Conservation (phyloP, 2,797 vertebrate species). For the Sarcoramphus papa region DNA sequence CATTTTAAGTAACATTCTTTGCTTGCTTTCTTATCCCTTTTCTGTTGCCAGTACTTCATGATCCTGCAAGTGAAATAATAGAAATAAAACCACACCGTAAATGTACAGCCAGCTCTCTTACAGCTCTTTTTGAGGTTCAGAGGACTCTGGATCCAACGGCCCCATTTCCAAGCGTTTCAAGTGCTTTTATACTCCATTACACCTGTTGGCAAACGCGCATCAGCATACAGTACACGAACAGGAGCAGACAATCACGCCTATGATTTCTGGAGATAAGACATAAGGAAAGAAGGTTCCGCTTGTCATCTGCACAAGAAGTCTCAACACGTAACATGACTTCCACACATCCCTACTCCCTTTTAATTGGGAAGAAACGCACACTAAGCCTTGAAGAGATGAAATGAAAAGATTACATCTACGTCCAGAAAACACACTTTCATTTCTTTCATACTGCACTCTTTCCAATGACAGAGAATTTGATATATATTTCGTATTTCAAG, state of each 20-base stretch:
- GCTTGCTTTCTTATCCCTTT: not conserved
- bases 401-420: not conserved
- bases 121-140: not conserved
- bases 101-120: not conserved
- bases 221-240: fast-evolving
- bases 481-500: conserved; percentile 1
- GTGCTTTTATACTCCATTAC: not conserved
- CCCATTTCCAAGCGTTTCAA: not conserved
- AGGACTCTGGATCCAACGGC: not conserved
- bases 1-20: not conserved
- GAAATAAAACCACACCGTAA: not conserved
- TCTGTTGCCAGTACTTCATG: not conserved
- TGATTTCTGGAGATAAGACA: not conserved
- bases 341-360: not conserved
- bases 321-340: not conserved
- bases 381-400: not conserved
- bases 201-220: fast-evolving
- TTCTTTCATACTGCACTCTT: not conserved
- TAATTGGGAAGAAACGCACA: not conserved
- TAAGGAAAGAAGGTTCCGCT: not conserved
- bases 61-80: not conserved
- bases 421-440: not conserved
- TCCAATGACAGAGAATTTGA: not conserved
- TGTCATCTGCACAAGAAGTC: not conserved
- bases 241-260: not conserved